Evolutionary conservation across 2,888 invertebrate species (phyloP).

Genomic region (Philonicus albiceps): DNA sequence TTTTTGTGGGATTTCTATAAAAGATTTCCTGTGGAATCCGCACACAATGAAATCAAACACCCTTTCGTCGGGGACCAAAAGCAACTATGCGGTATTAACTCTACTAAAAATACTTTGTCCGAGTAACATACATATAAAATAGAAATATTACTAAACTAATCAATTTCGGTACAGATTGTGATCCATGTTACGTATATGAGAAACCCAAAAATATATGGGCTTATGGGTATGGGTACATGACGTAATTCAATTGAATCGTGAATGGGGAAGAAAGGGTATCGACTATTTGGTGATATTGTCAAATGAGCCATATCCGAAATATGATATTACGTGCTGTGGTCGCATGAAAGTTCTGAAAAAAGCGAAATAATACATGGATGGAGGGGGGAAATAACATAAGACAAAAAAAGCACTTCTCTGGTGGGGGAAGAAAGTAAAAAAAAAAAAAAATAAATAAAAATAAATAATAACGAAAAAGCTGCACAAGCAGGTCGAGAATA

Average conservation of each 20-base stretch:
- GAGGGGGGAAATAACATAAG: background rate
- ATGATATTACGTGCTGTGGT: background rate
- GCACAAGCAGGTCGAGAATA: background rate
- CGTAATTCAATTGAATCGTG: background rate
- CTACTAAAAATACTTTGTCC: background rate
- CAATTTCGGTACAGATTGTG: slow-evolving; percentile 16
- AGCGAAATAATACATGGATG: background rate
- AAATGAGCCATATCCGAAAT: slow-evolving; percentile 4
- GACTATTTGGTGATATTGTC: background rate
- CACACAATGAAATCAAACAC: background rate
- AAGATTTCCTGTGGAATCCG: background rate
- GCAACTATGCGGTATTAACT: background rate
- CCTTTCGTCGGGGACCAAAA: background rate
- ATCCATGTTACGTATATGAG: background rate
- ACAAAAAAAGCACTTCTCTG: background rate
- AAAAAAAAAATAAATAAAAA: too few species aligned
- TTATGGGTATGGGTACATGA: background rate
- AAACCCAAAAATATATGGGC: background rate
- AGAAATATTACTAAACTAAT: background rate
- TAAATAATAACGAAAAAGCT: slow-evolving; percentile 12
- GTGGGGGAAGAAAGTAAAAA: background rate
- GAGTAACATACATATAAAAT: background rate
- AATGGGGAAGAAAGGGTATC: background rate
- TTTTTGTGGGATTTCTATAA: background rate
- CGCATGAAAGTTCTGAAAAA: background rate